Evolutionary conservation across 2,797 vertebrate genomes (phyloP).

Genomic region (Pangasius mekongensis): DNA sequence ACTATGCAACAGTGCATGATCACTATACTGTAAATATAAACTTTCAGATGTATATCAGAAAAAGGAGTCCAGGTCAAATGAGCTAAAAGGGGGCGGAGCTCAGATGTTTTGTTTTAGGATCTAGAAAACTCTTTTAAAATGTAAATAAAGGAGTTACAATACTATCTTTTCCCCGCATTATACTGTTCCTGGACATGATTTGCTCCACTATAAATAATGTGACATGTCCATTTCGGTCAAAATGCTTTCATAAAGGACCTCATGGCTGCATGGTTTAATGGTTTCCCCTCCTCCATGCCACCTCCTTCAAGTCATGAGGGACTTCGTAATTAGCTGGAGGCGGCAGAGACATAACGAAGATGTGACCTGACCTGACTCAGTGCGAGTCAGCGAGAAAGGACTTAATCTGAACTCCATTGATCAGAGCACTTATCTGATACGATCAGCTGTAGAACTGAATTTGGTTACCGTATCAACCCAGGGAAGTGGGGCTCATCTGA

Average conservation of each 20-base stretch:
- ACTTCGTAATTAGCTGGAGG: background rate
- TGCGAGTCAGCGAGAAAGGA: background rate
- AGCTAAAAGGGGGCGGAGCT: background rate
- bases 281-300: background rate
- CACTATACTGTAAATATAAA: background rate
- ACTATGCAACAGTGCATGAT: background rate
- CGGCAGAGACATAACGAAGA: background rate
- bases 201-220: background rate
- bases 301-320: background rate
- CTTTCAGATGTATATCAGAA: background rate
- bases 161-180: background rate
- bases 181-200: background rate
- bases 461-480: conserved; percentile 23
- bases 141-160: background rate
- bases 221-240: background rate
- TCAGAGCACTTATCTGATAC: conserved; percentile 28
- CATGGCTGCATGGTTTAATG: background rate
- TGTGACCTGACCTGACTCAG: background rate
- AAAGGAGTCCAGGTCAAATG: background rate
- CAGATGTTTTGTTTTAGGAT: background rate
- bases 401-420: conserved; percentile 10
- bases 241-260: background rate
- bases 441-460: conserved; percentile 40
- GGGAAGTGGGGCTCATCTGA: background rate
- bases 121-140: background rate